phyloP scores from a whole-genome alignment of 2,888 invertebrate genomes.

The Cephus spinipes region DNA sequence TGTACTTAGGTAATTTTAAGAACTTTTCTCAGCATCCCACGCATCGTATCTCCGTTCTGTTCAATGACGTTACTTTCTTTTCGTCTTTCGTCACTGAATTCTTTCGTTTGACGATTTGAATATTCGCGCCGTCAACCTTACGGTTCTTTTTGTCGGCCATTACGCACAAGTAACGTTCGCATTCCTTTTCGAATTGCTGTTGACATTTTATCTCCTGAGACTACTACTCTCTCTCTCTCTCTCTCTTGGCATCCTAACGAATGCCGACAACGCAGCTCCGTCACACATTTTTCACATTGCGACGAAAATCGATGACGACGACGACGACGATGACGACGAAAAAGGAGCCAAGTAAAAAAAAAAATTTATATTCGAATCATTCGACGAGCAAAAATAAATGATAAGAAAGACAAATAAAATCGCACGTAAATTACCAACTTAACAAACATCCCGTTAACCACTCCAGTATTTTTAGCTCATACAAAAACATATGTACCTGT shows the following conservation, averaged over 20 bases:
- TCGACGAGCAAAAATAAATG: not conserved
- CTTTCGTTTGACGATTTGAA: not conserved
- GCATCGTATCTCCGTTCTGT: not conserved
- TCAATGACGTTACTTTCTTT: not conserved
- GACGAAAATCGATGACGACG: not conserved
- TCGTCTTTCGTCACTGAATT: not conserved
- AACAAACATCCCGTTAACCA: not conserved
- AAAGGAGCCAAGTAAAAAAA: not conserved
- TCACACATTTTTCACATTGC: not conserved
- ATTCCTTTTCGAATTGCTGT: constrained; percentile 21
- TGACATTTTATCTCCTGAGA: constrained; percentile 8
- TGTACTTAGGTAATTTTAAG: constrained; percentile 27
- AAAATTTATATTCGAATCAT: not conserved
- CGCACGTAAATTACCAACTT: not conserved
- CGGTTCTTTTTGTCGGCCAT: not conserved
- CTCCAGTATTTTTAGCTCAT: not conserved
- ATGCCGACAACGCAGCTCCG: not conserved
- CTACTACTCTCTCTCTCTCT: too few species aligned
- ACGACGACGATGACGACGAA: not conserved
- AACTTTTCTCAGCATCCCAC: not conserved
- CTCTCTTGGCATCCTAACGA: not conserved
- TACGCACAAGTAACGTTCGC: not conserved
- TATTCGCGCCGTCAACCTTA: not conserved
- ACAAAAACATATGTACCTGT: not conserved
- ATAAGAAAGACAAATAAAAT: not conserved